Evolutionary conservation across 2,888 invertebrate species (phyloP), one percentile per base, ranked within the genome.

Genomic region (Oeneis ivallda): DNA sequence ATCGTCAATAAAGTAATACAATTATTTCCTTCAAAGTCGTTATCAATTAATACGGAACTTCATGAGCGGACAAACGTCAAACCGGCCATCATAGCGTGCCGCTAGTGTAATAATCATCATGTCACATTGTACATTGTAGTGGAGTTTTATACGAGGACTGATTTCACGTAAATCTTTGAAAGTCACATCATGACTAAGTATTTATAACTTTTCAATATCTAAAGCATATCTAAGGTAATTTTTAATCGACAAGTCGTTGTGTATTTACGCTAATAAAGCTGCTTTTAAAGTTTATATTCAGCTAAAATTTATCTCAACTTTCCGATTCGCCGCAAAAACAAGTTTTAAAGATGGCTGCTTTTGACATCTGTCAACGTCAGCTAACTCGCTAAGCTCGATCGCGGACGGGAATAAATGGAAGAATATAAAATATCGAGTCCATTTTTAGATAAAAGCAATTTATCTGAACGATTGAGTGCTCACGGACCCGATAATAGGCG

Each of bases 361-460:
- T 50, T 60, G 64, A 64, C 64, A 64, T 64, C 64, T 59, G 59
- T 64, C 64, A 64, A 58, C 26, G 59, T 65, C 60, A 60, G 52
- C 26, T 37, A 37, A 37, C 34, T 53, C 34, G 54, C 54, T 37
- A 9, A 37, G 43, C 60, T 32, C 59, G 47, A 17, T 49, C 54
- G 39, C 32, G 11, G 61, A 54, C 39, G 17, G 56, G 37, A 43
- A 60, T 57, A 56, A 65, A 65, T 56, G 64, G 61, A 54, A 59
- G 60, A 45, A 34, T 60, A 64, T 65, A 65, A 59, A 65, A 54
- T 60, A 60, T 60, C 60, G 47, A 47, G 43, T 54, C 60, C 65
- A 65, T 65, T 65, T 65, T 65, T 60, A 54, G 60, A 65, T 60
- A 54, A 54, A 64, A 65, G 65, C 65, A 65, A 54, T 65, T 60